These are phyloP conservation scores for Stegophylla sp. DNA, from an alignment of 2,888 invertebrate species.

Conservation along the genomic window DNA sequence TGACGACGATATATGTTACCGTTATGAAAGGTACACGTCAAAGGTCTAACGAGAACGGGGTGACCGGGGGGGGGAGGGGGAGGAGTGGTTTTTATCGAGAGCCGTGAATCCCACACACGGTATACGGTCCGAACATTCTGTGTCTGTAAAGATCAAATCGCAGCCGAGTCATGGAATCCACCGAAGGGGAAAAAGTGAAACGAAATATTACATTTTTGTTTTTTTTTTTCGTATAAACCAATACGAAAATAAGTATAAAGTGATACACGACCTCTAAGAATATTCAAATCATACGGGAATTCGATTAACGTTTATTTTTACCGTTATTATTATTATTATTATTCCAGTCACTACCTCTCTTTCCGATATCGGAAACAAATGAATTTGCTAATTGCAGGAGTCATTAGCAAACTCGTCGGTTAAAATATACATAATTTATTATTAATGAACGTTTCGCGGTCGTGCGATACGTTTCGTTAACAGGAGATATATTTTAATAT, in stretches of 20 bases:
- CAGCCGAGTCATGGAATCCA: too few relatives aligned
- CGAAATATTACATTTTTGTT: too few relatives aligned
- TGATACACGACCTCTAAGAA: neutral
- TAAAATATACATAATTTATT: slow-evolving; percentile 36
- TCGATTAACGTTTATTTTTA: neutral
- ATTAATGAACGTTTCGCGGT: slow-evolving; percentile 35
- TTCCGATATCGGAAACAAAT: slow-evolving; percentile 42
- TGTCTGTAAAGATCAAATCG: neutral
- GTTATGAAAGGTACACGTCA: slow-evolving; percentile 55
- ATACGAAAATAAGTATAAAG: too few relatives aligned
- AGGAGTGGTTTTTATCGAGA: slow-evolving; percentile 6
- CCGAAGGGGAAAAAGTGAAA: too few relatives aligned
- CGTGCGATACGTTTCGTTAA: slow-evolving; percentile 26
- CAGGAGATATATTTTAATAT: slow-evolving; percentile 35
- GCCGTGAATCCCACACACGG: neutral
- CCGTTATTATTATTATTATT: neutral
- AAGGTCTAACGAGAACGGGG: slow-evolving; percentile 42
- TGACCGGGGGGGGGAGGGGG: neutral
- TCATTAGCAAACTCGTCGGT: slow-evolving; percentile 42
- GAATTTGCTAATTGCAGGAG: slow-evolving; percentile 49
- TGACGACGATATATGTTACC: slow-evolving; percentile 31
- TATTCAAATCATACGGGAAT: neutral
- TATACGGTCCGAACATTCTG: slow-evolving; percentile 7
- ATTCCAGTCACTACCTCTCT: neutral
- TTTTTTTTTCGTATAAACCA: neutral